phyloP scores from a whole-genome alignment of 2,113 vertebrate species.

The Eidolon helvum region DNA sequence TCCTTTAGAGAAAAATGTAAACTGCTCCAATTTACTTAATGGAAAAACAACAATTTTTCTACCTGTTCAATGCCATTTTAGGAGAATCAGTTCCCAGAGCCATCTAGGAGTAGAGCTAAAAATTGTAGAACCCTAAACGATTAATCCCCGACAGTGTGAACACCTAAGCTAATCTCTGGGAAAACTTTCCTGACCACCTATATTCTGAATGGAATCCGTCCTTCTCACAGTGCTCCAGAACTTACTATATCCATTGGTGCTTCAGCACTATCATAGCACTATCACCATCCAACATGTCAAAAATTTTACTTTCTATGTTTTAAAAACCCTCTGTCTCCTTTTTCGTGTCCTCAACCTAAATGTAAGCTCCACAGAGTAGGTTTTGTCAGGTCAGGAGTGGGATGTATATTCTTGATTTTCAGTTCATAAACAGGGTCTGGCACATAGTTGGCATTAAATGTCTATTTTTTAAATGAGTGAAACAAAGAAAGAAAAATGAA shows the following conservation, averaged over 20 bases:
- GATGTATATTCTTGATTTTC: not conserved
- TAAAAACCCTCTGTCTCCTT: not conserved
- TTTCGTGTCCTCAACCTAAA: not conserved
- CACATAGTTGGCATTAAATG: not conserved
- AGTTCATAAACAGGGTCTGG: not conserved
- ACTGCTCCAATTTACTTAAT: not conserved
- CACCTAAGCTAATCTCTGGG: not conserved
- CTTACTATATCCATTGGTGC: not conserved
- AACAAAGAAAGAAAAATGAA: not conserved
- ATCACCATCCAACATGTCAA: not conserved
- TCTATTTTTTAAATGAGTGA: not conserved
- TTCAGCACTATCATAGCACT: not conserved
- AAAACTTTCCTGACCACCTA: not conserved
- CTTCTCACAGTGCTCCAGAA: no score
- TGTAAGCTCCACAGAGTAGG: not conserved
- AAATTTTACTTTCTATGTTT: not conserved
- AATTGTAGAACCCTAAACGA: not conserved
- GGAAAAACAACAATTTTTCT: not conserved
- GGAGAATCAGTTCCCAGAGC: not conserved
- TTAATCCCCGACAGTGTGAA: not conserved
- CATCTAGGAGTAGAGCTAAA: not conserved
- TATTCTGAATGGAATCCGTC: not conserved
- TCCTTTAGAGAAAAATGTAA: not conserved
- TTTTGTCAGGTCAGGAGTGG: not conserved
- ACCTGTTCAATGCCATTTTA: not conserved